Evolutionary conservation across 2,797 vertebrate species (phyloP).

Genomic region (Rhabdomys pumilio): DNA sequence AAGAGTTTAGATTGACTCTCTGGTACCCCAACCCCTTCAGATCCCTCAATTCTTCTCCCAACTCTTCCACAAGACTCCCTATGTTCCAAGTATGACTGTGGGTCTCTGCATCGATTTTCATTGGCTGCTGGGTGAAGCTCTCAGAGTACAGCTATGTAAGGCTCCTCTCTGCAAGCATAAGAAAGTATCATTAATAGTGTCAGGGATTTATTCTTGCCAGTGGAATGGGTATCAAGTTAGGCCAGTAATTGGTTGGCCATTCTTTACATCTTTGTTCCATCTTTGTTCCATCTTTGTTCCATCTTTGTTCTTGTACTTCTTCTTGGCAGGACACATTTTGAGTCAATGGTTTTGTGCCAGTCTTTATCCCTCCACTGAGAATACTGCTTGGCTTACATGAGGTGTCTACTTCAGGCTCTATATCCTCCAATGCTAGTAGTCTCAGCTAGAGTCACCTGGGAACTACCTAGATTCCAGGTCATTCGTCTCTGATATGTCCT

Average conservation of each 20-base stretch:
- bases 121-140: not conserved
- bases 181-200: not conserved
- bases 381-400: not conserved
- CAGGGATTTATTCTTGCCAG: not conserved
- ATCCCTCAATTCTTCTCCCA: not conserved
- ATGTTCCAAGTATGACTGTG: not conserved
- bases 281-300: not conserved
- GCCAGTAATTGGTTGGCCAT: not conserved
- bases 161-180: not conserved
- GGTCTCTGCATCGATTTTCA: not conserved
- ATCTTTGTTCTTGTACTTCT: not conserved
- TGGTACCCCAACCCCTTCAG: not conserved
- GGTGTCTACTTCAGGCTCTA: not conserved
- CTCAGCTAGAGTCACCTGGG: not conserved
- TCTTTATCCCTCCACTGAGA: not conserved
- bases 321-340: not conserved
- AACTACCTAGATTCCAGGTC: not conserved
- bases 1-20: not conserved
- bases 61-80: not conserved
- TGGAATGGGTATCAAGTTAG: not conserved
- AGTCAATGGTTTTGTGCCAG: not conserved
- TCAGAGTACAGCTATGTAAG: not conserved
- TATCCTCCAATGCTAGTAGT: not conserved
- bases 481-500: not conserved
- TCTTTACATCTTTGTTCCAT: not conserved